Conservation (phyloP, 1,140 invertebrate genomes). For the Drosophila persimilis region DNA sequence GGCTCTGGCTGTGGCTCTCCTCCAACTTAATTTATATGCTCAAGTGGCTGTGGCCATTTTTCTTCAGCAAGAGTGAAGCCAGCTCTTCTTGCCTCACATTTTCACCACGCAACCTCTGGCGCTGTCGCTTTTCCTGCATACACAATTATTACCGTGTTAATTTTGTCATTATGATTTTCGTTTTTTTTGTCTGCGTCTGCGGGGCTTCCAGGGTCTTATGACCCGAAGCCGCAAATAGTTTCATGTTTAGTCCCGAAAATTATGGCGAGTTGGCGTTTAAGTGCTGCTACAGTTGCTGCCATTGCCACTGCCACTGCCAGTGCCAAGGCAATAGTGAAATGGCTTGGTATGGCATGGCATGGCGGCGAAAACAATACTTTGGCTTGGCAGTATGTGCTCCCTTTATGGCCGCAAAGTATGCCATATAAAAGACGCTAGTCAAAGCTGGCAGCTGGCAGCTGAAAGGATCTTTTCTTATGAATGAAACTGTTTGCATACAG, state of each 20-base stretch:
- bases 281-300: constrained; percentile 18
- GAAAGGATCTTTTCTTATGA: constrained; percentile 25
- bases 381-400: constrained; percentile 51
- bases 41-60: constrained; percentile 51
- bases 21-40: constrained; percentile 61
- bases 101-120: neutral
- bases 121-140: constrained; percentile 1
- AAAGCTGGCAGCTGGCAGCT: constrained; percentile 31
- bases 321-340: neutral
- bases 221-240: constrained; percentile 65
- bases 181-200: constrained; percentile 5
- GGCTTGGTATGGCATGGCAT: neutral
- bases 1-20: constrained; percentile 12
- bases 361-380: constrained; percentile 30
- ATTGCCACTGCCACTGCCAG: neutral
- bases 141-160: constrained; percentile 77
- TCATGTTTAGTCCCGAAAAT: constrained; percentile 73
- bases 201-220: constrained; percentile 12
- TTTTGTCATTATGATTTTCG: constrained; percentile 70
- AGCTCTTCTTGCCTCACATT: constrained; percentile 11
- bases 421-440: constrained; percentile 66
- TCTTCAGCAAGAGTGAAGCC: constrained; percentile 24
- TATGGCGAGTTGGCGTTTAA: constrained; percentile 49
- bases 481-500: constrained; percentile 33
- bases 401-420: constrained; percentile 65